phyloP scores from a whole-genome alignment of 2,888 invertebrate species.

The Molanna angustata region DNA sequence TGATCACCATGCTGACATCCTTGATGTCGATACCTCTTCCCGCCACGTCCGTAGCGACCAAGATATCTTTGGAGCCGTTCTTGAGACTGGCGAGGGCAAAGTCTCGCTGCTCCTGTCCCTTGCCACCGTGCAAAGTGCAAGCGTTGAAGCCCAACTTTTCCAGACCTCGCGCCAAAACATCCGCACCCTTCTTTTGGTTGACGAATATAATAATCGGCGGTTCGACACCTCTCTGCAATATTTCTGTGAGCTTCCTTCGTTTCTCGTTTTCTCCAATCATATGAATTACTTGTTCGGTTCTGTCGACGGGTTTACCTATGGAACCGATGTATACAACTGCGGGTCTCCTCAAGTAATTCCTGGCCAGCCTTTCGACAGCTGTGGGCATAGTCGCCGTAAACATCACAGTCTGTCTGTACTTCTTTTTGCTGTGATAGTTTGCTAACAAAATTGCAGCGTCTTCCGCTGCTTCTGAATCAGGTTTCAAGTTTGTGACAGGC shows the following conservation, averaged over 20 bases:
- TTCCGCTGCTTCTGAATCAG: slow-evolving; percentile 97
- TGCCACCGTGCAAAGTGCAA: slow-evolving; percentile 97
- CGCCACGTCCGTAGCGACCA: slow-evolving; percentile 99
- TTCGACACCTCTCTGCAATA: slow-evolving; percentile 83
- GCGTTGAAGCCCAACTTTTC: slow-evolving; percentile 97
- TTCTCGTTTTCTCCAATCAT: slow-evolving; percentile 96
- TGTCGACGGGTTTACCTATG: slow-evolving; percentile 94
- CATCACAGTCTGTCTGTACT: slow-evolving; percentile 99
- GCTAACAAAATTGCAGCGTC: slow-evolving; percentile 86
- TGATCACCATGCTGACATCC: slow-evolving; percentile 98
- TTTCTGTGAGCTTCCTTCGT: slow-evolving; percentile 92
- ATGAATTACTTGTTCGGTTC: slow-evolving; percentile 96
- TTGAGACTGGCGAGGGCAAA: slow-evolving; percentile 96
- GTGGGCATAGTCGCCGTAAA: slow-evolving; percentile 99
- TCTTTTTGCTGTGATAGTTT: slow-evolving; percentile 94
- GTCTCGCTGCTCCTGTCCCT: slow-evolving; percentile 99
- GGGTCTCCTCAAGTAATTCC: slow-evolving; percentile 91
- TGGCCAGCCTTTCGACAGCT: slow-evolving; percentile 93
- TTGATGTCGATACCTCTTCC: slow-evolving; percentile 99
- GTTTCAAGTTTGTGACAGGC: slow-evolving; percentile 97
- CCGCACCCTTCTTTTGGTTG: slow-evolving; percentile 99
- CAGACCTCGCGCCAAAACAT: slow-evolving; percentile 93
- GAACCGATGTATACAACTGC: slow-evolving; percentile 98
- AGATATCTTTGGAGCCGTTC: slow-evolving; percentile 92
- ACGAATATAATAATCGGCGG: slow-evolving; percentile 99